These are phyloP conservation scores for Leucozona laternaria DNA, from an alignment of 2,888 invertebrate species.

Conservation along the genomic window DNA sequence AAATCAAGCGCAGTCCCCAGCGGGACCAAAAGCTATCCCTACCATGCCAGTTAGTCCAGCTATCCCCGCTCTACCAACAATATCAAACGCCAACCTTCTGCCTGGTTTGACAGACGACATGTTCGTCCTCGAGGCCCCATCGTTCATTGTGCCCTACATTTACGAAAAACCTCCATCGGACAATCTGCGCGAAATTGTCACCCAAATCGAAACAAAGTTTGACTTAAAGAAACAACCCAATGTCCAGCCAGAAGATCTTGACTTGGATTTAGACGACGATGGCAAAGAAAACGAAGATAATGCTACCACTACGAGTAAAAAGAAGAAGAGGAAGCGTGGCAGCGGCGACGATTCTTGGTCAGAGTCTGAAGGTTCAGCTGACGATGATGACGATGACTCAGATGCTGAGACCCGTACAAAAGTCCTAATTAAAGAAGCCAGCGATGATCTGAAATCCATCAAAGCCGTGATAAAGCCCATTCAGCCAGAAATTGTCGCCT, in stretches of 20 bases:
- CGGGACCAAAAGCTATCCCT: constrained; percentile 79
- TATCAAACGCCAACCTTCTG: constrained; percentile 86
- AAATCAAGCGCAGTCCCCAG: constrained; percentile 82
- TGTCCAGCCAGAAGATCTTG: constrained; percentile 85
- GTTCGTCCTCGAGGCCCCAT: constrained; percentile 96
- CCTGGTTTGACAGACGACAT: constrained; percentile 95
- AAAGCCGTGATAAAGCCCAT: constrained; percentile 83
- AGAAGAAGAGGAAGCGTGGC: constrained; percentile 80
- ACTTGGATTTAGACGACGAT: constrained; percentile 82
- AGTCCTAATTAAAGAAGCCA: constrained; percentile 85
- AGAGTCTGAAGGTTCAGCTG: constrained; percentile 85
- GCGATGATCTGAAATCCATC: constrained; percentile 85
- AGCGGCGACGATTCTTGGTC: constrained; percentile 86
- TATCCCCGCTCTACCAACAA: constrained; percentile 81
- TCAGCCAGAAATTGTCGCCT: constrained; percentile 78
- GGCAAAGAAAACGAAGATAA: constrained; percentile 77
- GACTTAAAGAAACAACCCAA: constrained; percentile 84
- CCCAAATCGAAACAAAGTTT: constrained; percentile 87
- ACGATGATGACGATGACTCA: constrained; percentile 84
- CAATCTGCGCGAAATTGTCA: constrained; percentile 90
- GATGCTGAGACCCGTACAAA: constrained; percentile 84
- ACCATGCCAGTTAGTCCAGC: constrained; percentile 76
- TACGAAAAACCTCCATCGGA: constrained; percentile 94
- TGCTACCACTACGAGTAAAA: constrained; percentile 81
- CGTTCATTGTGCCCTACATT: constrained; percentile 96